Evolutionary conservation across 2,113 vertebrate genomes (phyloP), one percentile per base, ranked within the genome.

Genomic region (Oncorhynchus kisutch): DNA sequence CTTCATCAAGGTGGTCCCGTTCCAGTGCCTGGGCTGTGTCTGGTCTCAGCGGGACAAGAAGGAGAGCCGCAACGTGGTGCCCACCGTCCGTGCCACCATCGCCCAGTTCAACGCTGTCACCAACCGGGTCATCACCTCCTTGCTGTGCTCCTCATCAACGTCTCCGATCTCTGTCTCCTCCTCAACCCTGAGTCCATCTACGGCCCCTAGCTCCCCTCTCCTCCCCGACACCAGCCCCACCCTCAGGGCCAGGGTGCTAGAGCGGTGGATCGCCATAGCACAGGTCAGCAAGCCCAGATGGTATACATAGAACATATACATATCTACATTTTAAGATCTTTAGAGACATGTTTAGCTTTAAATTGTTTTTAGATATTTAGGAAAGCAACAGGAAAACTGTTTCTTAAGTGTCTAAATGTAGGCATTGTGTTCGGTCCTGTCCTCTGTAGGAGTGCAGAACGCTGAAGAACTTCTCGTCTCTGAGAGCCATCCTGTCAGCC

Each of bases 11-110:
- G 93, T 94, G 68, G 86, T 89, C 9, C 92, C 94, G 12, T 96
- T 93, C 72, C 95, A 97, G 76, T 97, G 96, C 81, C 89, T 96
- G 71, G 96, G 96, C 78, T 96, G 95, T 1, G 78, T 96, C 81
- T 97, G 96, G 96, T 97, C 96, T 1, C 96, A 96, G 72, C 90
- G 96, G 0, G 96, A 96, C 90, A 95, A 95, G 85, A 95, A 95
- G 0, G 94, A 94, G 76, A 94, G 94, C n/a, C 77, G 82, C 1
- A 89, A 90, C 71, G 62, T 91, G 24, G 92, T 93, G 0, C 91
- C 95, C 0, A 95, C 89, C 0, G 93, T 97, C 77, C 93, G 95
- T 0, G 96, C 96, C 89, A 97, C 96, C 1, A 95, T 97, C 60
- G 90, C 93, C 67, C 96, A 97, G 90, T 97, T 97, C 86, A 97